Percentiles rank a stretch among this genome's conserved stretches.
These are phyloP conservation scores for Actias luna DNA, from an alignment of 2,888 invertebrate genomes.

Conservation along the genomic window DNA sequence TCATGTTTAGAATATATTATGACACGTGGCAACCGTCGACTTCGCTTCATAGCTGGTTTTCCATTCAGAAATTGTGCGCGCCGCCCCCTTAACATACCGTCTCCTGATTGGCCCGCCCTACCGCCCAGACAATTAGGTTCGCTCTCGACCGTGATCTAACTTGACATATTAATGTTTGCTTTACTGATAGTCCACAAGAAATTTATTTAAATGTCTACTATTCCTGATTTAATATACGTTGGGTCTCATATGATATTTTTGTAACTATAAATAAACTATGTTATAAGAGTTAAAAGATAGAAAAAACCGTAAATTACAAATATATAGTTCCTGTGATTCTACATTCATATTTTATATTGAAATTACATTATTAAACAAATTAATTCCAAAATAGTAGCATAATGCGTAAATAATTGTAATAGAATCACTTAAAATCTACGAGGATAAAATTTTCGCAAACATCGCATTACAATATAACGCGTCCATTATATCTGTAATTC, in stretches of 20 bases:
- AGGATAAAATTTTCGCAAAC: constrained; percentile 20
- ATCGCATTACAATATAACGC: constrained; percentile 37
- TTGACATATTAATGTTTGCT: constrained; percentile 79
- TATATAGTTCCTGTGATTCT: neutral
- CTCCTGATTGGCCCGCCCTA: constrained; percentile 61
- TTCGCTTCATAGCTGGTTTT: constrained; percentile 73
- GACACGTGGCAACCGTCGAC: constrained; percentile 36
- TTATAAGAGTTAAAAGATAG: neutral
- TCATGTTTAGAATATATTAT: neutral
- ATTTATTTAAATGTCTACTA: constrained; percentile 19
- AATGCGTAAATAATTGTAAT: neutral
- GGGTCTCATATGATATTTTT: neutral
- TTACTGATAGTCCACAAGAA: constrained; percentile 42
- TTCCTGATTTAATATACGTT: neutral
- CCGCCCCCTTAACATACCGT: constrained; percentile 58
- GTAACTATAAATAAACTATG: neutral
- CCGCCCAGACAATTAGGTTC: constrained; percentile 75
- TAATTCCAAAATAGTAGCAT: neutral
- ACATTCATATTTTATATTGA: neutral
- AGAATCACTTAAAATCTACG: neutral
- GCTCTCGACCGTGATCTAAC: constrained; percentile 62
- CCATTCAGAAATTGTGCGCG: constrained; percentile 58
- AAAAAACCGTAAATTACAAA: neutral
- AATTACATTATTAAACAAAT: neutral
- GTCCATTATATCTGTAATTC: constrained; percentile 58